Base-by-base conservation (phyloP, 2,888 invertebrate species). In the Druceiella hillmani region DNA sequence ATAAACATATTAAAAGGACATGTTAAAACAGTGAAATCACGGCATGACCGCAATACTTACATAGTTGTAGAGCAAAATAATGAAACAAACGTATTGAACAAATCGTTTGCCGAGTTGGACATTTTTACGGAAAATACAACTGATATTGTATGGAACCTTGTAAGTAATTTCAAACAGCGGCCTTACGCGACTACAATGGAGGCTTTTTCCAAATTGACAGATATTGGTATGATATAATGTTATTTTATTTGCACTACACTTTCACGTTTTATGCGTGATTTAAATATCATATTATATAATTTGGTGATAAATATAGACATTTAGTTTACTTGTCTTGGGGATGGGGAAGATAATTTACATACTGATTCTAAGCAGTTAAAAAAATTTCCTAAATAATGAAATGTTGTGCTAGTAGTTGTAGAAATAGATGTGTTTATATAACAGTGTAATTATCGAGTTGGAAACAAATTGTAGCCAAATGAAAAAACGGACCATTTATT, bases 31-130 rank as follows among this genome's bases (percentile, higher is more conserved):
- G 70, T 72, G 3, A 83, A 85, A 47, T 81, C 87, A 0, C 76
- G 80, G 41, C 75, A 81, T 41, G 88, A 89, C 48, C 79, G 78
- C 40, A 77, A 81, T 51, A 62, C 83, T 27, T 86, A 78, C 56
- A 64, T 89, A 10, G 80, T 93, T 2, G 69, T 84, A 2, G 81
- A 82, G 41, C 75, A 76, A 10, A 73, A 75, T 41, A 62, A 64
- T 1, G 80, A 83, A 48, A 75, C 79, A 0, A 67, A 66, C 49
- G 86, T 84, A 15, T 59, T 93, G 44, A 83, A 84, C 49, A 81
- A 79, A 56, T 92, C 93, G 0, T 93, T 95, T 56, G 87, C 88
- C 3, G 90, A 92, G 50, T 62, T 94, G 44, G 82, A 91, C 55
- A 75, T 95, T 41, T 86, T 87, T 55, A 76, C 79, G 11, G 85